phyloP scores from a whole-genome alignment of 2,113 vertebrate genomes.

The Emydocephalus ijimae region DNA sequence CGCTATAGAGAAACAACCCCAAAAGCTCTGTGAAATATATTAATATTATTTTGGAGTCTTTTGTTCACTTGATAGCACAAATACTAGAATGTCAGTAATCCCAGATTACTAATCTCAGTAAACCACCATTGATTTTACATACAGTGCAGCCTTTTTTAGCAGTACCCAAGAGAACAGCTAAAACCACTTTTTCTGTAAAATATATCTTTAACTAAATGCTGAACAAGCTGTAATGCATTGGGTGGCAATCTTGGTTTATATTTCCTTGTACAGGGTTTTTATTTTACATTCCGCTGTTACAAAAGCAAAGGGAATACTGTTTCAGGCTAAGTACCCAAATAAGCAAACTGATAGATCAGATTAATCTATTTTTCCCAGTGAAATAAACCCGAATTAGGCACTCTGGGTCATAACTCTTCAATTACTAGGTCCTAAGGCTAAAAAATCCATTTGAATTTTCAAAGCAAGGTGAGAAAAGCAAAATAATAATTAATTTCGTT shows the following conservation, averaged over 20 bases:
- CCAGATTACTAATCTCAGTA: background rate
- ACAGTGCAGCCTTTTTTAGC: background rate
- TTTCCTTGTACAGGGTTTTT: slow-evolving; percentile 16
- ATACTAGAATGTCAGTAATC: background rate
- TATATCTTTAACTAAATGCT: slow-evolving; percentile 4
- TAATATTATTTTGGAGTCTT: background rate
- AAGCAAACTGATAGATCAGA: slow-evolving; percentile 18
- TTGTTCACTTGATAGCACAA: slow-evolving; percentile 22
- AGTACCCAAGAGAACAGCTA: background rate
- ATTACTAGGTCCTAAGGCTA: background rate
- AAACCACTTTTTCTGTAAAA: slow-evolving; percentile 20
- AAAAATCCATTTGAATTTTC: slow-evolving; percentile 10
- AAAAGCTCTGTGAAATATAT: background rate
- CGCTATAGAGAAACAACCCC: background rate
- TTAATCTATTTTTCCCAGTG: background rate
- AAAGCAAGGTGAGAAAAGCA: slow-evolving; percentile 21
- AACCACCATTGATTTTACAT: background rate
- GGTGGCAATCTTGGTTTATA: background rate
- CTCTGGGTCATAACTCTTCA: background rate
- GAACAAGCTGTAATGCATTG: slow-evolving; percentile 1
- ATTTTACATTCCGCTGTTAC: background rate
- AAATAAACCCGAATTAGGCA: background rate
- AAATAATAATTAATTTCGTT: slow-evolving; percentile 7
- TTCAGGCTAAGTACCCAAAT: slow-evolving; percentile 1
- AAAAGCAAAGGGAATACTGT: background rate